Evolutionary conservation across 2,797 vertebrate species (phyloP).

Genomic region (Chaetodon trifasciatus): DNA sequence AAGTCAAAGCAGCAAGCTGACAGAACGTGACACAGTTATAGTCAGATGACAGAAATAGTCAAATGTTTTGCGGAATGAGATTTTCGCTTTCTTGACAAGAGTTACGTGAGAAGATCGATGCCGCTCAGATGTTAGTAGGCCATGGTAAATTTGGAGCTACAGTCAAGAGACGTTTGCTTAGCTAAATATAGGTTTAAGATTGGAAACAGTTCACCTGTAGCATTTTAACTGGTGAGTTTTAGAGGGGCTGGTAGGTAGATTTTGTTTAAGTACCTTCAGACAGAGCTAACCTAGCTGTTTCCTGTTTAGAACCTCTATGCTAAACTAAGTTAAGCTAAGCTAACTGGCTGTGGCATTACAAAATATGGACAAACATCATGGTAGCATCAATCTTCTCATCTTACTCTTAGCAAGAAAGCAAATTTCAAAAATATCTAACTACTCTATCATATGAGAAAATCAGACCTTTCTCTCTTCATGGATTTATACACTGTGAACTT

Average conservation of each 20-base stretch:
- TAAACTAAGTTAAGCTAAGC: background rate
- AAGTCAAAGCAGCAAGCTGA: constrained; percentile 28
- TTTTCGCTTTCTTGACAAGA: background rate
- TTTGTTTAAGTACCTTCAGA: background rate
- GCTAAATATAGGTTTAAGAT: background rate
- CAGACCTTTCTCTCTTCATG: background rate
- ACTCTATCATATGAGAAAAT: background rate
- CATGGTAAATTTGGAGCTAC: background rate
- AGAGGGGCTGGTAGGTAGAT: background rate
- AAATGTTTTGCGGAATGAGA: background rate
- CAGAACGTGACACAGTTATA: constrained; percentile 35
- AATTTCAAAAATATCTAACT: background rate
- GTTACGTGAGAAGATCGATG: background rate
- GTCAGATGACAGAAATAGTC: constrained; percentile 29
- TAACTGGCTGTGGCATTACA: background rate
- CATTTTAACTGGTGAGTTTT: background rate
- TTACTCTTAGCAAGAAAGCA: background rate
- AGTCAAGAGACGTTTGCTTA: background rate
- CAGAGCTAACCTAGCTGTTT: no score
- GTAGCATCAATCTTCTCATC: background rate
- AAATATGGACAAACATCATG: background rate
- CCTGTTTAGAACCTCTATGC: no score
- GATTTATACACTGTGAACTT: background rate
- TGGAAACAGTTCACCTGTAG: background rate
- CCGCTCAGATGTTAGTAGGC: no score